phyloP scores from a whole-genome alignment of 2,888 invertebrate species.

The Mesoligia furuncula region DNA sequence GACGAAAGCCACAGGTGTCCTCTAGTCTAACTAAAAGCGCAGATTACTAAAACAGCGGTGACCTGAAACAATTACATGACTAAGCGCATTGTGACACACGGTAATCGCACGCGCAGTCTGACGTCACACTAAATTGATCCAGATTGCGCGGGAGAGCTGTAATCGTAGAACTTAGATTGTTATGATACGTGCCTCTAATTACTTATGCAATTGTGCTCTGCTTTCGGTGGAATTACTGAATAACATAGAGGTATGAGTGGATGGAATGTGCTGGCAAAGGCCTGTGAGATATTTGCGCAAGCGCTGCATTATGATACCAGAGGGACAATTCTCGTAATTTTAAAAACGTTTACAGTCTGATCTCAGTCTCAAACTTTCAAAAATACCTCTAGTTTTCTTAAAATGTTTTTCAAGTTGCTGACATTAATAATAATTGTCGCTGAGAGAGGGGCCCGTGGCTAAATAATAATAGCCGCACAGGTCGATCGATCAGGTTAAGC shows the following conservation, averaged over 20 bases:
- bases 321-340: too few species aligned
- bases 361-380: too few species aligned
- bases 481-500: too few species aligned
- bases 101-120: conserved; percentile 63
- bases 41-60: conserved; percentile 62
- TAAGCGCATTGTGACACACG: conserved; percentile 67
- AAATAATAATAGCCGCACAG: too few species aligned
- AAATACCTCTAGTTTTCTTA: too few species aligned
- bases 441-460: too few species aligned
- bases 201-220: conserved; percentile 52
- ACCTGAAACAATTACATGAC: conserved; percentile 68
- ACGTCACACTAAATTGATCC: conserved; percentile 69
- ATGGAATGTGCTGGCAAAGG: conserved; percentile 18
- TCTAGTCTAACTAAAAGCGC: conserved; percentile 55
- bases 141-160: conserved; percentile 64
- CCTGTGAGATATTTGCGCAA: not conserved
- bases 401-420: too few species aligned
- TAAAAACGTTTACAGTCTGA: too few species aligned
- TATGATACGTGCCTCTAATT: conserved; percentile 64
- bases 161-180: conserved; percentile 61
- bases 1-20: conserved; percentile 63
- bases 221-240: conserved; percentile 47
- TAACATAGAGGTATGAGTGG: conserved; percentile 16
- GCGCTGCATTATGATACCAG: not conserved
- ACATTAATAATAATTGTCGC: too few species aligned